Conservation (phyloP, 2,113 vertebrate species). For the Rhagologus leucostigma region DNA sequence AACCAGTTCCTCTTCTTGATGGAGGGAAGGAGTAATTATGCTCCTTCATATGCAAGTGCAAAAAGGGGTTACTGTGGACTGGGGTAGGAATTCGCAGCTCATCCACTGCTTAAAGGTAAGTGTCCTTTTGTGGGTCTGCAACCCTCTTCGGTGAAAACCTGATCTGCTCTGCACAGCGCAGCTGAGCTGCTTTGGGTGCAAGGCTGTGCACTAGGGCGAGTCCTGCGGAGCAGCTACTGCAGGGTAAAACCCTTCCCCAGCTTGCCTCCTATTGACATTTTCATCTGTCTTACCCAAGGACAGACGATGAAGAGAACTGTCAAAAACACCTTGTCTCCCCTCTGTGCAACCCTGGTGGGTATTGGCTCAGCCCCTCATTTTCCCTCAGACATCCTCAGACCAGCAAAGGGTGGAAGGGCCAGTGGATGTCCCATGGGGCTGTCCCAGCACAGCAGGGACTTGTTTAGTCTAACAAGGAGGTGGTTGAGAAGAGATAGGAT, state of each 20-base stretch:
- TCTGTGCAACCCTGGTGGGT: neutral
- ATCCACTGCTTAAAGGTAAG: neutral
- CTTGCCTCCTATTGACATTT: neutral
- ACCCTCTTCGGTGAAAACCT: neutral
- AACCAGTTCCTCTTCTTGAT: neutral
- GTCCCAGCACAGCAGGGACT: neutral
- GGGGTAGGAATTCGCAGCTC: neutral
- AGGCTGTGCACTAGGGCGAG: neutral
- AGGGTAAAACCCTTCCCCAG: neutral
- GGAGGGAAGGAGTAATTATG: neutral
- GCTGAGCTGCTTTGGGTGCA: neutral
- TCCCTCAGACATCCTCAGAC: neutral
- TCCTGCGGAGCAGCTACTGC: neutral
- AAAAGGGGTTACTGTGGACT: neutral
- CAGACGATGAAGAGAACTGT: neutral
- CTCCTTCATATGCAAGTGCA: neutral
- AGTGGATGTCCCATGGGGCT: neutral
- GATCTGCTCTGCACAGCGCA: rapidly evolving
- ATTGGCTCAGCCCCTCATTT: neutral
- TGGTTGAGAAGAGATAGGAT: neutral
- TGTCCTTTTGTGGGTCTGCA: neutral
- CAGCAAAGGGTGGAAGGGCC: neutral
- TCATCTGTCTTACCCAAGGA: neutral
- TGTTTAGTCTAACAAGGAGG: neutral
- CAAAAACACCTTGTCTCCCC: neutral